Conservation (phyloP, 2,113 vertebrate species). For the Calonectris borealis region DNA sequence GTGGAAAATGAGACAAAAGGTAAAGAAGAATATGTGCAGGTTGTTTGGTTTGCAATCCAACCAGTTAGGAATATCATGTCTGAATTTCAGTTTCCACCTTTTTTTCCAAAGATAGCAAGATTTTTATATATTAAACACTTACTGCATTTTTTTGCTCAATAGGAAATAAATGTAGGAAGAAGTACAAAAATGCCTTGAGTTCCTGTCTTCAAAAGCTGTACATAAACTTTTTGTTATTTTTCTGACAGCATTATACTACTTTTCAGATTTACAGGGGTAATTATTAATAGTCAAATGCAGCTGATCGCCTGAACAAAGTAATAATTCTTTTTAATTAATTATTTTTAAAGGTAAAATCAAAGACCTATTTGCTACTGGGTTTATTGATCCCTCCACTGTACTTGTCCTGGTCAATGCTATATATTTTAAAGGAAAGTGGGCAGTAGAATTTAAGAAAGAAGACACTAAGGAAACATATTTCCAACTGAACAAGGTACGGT, state of each 20-base stretch:
- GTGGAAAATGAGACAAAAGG: constrained; percentile 74
- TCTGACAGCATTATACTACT: background rate
- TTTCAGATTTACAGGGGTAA: background rate
- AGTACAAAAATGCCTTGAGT: background rate
- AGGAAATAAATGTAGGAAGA: background rate
- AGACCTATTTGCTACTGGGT: constrained; percentile 79
- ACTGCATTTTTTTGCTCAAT: background rate
- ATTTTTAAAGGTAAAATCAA: constrained; percentile 84
- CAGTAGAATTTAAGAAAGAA: constrained; percentile 74
- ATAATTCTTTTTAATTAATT: background rate
- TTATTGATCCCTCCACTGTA: constrained; percentile 73
- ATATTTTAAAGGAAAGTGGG: constrained; percentile 93
- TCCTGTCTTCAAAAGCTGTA: background rate
- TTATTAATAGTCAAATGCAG: background rate
- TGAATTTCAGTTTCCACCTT: background rate
- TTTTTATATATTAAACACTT: background rate
- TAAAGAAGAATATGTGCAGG: background rate
- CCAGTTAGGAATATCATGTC: background rate
- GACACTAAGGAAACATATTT: constrained; percentile 82
- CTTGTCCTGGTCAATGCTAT: constrained; percentile 88
- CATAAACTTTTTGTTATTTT: background rate
- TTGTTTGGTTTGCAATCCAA: background rate
- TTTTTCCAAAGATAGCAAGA: background rate
- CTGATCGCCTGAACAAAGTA: background rate
- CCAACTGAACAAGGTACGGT: constrained; percentile 74